phyloP scores from a whole-genome alignment of 2,113 vertebrate species.

The Campylomormyrus numenius region DNA sequence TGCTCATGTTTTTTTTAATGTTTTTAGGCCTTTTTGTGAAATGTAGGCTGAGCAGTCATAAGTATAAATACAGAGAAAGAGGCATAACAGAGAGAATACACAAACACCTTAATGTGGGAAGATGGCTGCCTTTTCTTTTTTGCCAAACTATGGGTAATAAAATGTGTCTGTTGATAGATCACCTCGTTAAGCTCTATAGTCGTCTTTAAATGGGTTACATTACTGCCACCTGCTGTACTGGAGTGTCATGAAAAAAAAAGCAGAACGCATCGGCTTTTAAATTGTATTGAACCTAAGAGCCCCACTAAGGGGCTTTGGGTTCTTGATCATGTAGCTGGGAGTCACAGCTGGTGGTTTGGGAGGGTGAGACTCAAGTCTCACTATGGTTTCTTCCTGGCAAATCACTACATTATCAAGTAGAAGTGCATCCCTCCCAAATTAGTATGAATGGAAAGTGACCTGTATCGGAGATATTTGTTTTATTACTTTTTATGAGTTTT shows the following conservation, averaged over 20 bases:
- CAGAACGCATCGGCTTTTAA: neutral
- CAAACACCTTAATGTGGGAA: neutral
- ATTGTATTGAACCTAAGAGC: neutral
- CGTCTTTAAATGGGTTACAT: neutral
- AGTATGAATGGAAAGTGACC: neutral
- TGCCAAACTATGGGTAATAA: neutral
- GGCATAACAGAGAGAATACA: neutral
- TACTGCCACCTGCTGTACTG: slow-evolving; percentile 12
- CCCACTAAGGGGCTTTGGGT: neutral
- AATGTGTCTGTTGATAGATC: neutral
- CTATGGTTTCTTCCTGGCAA: neutral
- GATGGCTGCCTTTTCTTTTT: neutral
- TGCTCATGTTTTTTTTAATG: neutral
- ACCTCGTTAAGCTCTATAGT: neutral
- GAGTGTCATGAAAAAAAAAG: neutral
- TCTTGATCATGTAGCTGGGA: neutral
- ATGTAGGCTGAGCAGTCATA: neutral
- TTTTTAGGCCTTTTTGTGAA: neutral
- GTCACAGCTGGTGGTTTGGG: neutral
- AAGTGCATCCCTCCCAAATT: neutral
- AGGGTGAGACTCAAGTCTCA: neutral
- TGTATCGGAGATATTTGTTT: too few relatives aligned
- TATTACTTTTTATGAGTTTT: neutral
- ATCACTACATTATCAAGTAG: neutral
- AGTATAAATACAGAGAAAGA: neutral